Evolutionary conservation across 1,140 invertebrate genomes (phyloP), one percentile per base, ranked within the genome.

Genomic region (Lysiphlebus fabarum): DNA sequence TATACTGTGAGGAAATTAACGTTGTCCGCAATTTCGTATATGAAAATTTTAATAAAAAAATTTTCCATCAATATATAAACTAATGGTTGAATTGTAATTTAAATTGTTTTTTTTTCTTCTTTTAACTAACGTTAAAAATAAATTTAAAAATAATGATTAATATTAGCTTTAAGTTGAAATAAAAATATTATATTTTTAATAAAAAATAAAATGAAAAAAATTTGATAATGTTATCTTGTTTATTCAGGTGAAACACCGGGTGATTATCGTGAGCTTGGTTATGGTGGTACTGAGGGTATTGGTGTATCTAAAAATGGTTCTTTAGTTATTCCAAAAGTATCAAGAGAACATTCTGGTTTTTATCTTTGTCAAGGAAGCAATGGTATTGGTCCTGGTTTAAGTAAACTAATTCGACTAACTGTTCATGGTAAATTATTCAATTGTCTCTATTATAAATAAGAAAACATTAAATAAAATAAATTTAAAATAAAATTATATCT

Each of bases 321-420:
- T 7, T 70, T 87, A 63, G 69, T 81, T 51, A 85, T 87, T 64
- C 73, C 72, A 17, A 70, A 77, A 56, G 83, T 84, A 40, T 67
- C 67, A 42, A 81, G 84, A 66, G 76, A 80, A 62, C 83, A 87
- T 67, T 78, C 81, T 64, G 84, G 86, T 12, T 79, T 81, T 67
- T 86, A 85, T 66, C 67, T 85, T 37, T 82, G 81, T 67, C 84
- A 86, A 66, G 84, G 85, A 11, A 82, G 79, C 73, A 88, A 88
- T 72, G 82, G 82, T 5, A 82, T 87, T 56, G 85, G 84, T 3
- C 79, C 83, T 9, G 84, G 82, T 51, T 80, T 88, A 65, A 86
- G 85, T 73, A 84, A 86, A 76, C 81, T 86, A 59, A 82, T 88
- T 64, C 80, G 79, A 58, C 80, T 88, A 60, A 84, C 81, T 63